Evolutionary conservation across 1,140 invertebrate species (phyloP).

Genomic region (Drosophila obscura): DNA sequence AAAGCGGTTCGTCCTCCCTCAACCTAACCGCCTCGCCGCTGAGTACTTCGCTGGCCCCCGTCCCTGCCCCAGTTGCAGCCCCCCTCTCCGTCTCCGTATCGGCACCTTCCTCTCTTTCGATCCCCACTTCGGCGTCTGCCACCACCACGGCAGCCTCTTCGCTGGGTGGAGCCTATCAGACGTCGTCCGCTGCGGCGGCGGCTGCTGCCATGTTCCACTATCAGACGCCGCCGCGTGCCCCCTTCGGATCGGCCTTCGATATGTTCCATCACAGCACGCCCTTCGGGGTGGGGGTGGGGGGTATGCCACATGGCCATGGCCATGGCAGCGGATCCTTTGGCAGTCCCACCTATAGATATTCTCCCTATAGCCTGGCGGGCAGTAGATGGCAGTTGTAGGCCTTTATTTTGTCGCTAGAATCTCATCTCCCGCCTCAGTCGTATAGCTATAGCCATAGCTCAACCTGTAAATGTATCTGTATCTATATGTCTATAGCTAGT

Average conservation of each 20-base stretch:
- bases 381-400: constrained; percentile 83
- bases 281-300: constrained; percentile 74
- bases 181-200: constrained; percentile 51
- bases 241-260: constrained; percentile 83
- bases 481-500: constrained; percentile 19
- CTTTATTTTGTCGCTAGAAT: constrained; percentile 1
- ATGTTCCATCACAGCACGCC: constrained; percentile 84
- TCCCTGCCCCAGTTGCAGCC: constrained; percentile 2
- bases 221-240: constrained; percentile 78
- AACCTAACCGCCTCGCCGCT: constrained; percentile 71
- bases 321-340: constrained; percentile 64
- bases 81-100: constrained; percentile 23
- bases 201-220: constrained; percentile 78
- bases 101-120: constrained; percentile 1
- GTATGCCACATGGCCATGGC: constrained; percentile 50
- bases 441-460: constrained; percentile 33
- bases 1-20: constrained; percentile 72
- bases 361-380: constrained; percentile 79
- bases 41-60: constrained; percentile 55
- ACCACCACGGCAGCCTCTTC: constrained; percentile 28
- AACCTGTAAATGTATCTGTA: constrained; percentile 45
- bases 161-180: constrained; percentile 73
- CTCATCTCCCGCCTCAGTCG: constrained; percentile 22
- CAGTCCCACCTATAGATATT: constrained; percentile 83
- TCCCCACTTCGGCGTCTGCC: constrained; percentile 3